phyloP scores from a whole-genome alignment of 2,888 invertebrate genomes.

The Cataglyphis livida region DNA sequence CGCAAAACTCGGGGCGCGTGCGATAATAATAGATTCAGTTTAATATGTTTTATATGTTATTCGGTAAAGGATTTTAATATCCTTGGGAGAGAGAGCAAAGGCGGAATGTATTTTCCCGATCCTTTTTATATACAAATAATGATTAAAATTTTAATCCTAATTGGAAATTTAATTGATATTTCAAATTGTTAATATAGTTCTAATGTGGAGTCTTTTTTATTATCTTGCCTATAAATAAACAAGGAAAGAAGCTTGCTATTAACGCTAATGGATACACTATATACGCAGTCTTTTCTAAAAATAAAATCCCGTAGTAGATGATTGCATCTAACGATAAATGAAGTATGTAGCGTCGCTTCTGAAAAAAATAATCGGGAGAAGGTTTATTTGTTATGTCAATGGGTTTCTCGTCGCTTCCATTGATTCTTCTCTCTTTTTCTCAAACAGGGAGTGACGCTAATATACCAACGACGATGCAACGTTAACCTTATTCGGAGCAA shows the following conservation, averaged over 20 bases:
- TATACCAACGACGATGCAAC: slow-evolving; percentile 1
- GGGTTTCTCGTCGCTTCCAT: not conserved
- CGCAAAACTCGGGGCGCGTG: not conserved
- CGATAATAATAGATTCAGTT: slow-evolving; percentile 21
- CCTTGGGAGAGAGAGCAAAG: not conserved
- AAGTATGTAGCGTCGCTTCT: slow-evolving; percentile 33
- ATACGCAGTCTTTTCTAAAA: slow-evolving; percentile 1
- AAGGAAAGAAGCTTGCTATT: not conserved
- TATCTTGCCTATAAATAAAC: slow-evolving; percentile 8
- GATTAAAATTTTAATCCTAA: not conserved
- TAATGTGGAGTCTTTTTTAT: not conserved
- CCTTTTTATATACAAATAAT: not conserved
- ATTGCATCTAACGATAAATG: slow-evolving; percentile 4
- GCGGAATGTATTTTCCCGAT: too few relatives aligned
- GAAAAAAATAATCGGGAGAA: slow-evolving; percentile 23
- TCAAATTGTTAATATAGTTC: not conserved
- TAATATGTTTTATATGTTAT: slow-evolving; percentile 9
- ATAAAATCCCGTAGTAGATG: slow-evolving; percentile 32
- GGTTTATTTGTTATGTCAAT: slow-evolving; percentile 16
- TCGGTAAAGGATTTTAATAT: not conserved
- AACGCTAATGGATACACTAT: not conserved
- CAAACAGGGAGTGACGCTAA: not conserved
- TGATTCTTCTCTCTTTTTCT: not conserved
- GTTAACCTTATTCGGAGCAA: not conserved
- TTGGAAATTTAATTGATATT: not conserved